These are phyloP conservation scores for Littorina saxatilis DNA, from an alignment of 1,140 invertebrate species.

Conservation along the genomic window DNA sequence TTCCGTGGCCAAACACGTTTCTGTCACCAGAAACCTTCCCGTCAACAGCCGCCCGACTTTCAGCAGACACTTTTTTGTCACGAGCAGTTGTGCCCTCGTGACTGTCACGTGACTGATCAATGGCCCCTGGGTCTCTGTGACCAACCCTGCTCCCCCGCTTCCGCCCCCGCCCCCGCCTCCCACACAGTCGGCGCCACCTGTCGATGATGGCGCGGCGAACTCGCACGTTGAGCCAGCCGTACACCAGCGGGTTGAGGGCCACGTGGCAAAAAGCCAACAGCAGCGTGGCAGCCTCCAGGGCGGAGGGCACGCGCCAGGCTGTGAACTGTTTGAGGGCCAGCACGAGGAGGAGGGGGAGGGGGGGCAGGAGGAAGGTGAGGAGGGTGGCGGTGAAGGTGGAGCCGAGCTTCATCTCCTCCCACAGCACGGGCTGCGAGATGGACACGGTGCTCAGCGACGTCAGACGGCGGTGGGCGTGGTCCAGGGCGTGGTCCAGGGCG, in stretches of 20 bases:
- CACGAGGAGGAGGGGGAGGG: neutral
- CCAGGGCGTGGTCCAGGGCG: neutral
- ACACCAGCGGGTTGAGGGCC: constrained; percentile 3
- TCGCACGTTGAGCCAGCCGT: neutral
- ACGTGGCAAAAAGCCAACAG: neutral
- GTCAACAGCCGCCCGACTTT: too few relatives aligned
- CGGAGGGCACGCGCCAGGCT: neutral
- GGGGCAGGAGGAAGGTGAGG: neutral
- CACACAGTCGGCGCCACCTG: neutral
- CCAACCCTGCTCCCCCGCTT: too few relatives aligned
- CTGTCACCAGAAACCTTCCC: too few relatives aligned
- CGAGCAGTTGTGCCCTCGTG: too few relatives aligned
- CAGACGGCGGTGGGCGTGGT: neutral
- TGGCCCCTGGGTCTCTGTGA: too few relatives aligned
- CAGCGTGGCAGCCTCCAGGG: neutral
- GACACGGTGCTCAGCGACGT: neutral
- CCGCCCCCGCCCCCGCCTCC: neutral
- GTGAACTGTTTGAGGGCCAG: neutral
- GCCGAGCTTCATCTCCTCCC: neutral
- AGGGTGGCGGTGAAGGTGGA: neutral
- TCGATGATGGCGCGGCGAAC: neutral
- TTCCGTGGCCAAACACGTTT: too few relatives aligned
- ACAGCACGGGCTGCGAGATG: too few relatives aligned
- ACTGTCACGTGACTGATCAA: too few relatives aligned
- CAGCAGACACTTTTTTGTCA: too few relatives aligned